Evolutionary conservation across 2,888 invertebrate genomes (phyloP).

Genomic region (Incurvaria masculella): DNA sequence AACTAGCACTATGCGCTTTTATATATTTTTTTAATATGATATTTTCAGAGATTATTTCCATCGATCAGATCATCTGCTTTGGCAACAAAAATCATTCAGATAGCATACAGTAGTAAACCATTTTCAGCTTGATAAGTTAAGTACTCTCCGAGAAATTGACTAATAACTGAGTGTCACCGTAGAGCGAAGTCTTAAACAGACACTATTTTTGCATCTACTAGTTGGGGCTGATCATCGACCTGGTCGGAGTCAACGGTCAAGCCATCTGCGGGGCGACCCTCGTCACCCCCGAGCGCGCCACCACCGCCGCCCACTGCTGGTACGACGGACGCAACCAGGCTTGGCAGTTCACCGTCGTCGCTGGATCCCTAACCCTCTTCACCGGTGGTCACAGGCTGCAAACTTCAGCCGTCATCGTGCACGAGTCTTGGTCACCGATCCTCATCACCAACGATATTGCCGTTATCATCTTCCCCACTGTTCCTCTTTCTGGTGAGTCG

Average conservation of each 20-base stretch:
- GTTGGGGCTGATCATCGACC: slow-evolving; percentile 25
- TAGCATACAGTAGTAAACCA: too few species aligned
- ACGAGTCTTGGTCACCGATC: slow-evolving; percentile 25
- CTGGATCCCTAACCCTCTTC: slow-evolving; percentile 27
- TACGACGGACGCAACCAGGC: slow-evolving; percentile 29
- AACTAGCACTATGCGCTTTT: too few species aligned
- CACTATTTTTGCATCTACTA: slow-evolving; percentile 10
- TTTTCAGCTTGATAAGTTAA: not conserved
- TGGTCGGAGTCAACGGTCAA: slow-evolving; percentile 18
- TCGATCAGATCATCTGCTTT: not conserved
- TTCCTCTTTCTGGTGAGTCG: too few species aligned
- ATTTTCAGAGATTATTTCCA: not conserved
- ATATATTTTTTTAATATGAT: not conserved
- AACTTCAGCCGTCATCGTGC: slow-evolving; percentile 22
- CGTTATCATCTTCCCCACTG: too few species aligned
- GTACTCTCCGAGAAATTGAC: too few species aligned
- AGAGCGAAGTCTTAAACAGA: not conserved
- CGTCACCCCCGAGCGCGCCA: slow-evolving; percentile 20
- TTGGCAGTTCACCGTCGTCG: slow-evolving; percentile 26
- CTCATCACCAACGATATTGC: slow-evolving; percentile 28
- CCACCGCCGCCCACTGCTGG: slow-evolving; percentile 41
- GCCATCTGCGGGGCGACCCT: slow-evolving; percentile 32
- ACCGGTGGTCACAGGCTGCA: slow-evolving; percentile 25
- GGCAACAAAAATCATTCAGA: too few species aligned
- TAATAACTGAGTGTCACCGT: not conserved